Evolutionary conservation across 37 sponge, comb jelly and placozoan genomes (phyloP).

Genomic region (Haliclona indistincta): DNA sequence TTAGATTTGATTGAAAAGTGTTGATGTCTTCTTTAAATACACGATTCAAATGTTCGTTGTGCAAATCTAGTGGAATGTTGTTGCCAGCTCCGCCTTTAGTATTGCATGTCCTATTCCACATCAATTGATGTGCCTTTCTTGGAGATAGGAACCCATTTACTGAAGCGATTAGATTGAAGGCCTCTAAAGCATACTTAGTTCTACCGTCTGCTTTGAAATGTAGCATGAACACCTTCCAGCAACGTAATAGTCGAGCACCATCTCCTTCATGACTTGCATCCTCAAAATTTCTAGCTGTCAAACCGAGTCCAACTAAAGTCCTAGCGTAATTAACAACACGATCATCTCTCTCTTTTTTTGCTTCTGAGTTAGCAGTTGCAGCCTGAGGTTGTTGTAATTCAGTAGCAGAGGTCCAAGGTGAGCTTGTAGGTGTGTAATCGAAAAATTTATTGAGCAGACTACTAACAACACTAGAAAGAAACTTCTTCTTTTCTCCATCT

Average conservation of each 20-base stretch:
- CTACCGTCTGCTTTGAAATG: constrained; percentile 19
- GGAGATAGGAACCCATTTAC: not conserved
- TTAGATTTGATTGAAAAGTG: constrained; percentile 1
- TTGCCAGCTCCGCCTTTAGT: not conserved
- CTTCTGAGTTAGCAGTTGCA: not conserved
- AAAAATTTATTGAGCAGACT: not conserved
- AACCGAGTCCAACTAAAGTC: not conserved
- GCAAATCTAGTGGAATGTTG: constrained; percentile 10
- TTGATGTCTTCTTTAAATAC: constrained; percentile 20
- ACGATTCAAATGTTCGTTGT: not conserved
- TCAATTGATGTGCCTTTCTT: constrained; percentile 7
- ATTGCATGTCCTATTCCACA: not conserved
- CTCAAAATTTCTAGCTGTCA: not conserved
- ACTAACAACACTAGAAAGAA: not conserved
- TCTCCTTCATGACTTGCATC: constrained; percentile 13
- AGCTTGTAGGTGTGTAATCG: not conserved
- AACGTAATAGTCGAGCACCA: not conserved
- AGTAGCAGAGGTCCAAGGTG: not conserved
- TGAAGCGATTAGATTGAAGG: constrained; percentile 9
- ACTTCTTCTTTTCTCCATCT: not conserved
- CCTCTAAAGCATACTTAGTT: constrained; percentile 9
- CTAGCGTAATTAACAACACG: not conserved
- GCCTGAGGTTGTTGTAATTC: not conserved
- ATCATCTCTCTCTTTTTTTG: not conserved
- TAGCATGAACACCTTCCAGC: constrained; percentile 8